Evolutionary conservation across 2,113 vertebrate genomes (phyloP).

Genomic region (Nyctibius bracteatus): DNA sequence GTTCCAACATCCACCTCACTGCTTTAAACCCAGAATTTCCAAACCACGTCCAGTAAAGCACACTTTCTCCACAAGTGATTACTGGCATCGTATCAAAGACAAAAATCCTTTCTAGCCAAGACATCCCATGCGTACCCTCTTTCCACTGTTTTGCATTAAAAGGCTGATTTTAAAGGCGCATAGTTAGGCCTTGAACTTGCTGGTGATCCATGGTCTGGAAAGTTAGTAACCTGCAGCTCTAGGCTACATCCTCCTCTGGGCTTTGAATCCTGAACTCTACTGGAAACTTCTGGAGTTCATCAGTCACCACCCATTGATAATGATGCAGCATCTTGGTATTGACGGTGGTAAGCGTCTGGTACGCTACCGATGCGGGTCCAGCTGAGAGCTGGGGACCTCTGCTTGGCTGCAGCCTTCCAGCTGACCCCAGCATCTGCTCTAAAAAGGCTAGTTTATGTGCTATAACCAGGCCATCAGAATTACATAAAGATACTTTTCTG

Average conservation of each 20-base stretch:
- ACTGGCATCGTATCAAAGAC: not conserved
- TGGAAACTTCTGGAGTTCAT: not conserved
- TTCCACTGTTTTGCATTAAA: not conserved
- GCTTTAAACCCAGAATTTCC: not conserved
- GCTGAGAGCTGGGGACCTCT: not conserved
- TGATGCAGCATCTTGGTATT: not conserved
- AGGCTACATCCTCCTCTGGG: not conserved
- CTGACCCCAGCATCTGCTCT: not conserved
- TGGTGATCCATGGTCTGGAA: not conserved
- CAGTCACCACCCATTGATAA: not conserved
- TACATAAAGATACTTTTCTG: not conserved
- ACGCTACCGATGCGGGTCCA: not conserved
- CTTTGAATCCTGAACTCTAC: not conserved
- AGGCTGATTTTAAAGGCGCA: not conserved
- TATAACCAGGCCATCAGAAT: not conserved
- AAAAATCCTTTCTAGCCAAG: not conserved
- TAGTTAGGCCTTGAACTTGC: not conserved
- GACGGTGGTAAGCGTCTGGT: not conserved
- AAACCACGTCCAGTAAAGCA: not conserved
- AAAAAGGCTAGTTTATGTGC: not conserved
- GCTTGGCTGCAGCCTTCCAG: not conserved
- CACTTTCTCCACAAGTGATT: not conserved
- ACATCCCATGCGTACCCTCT: not conserved
- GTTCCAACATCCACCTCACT: not conserved
- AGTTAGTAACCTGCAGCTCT: not conserved